Evolutionary conservation across 1,140 invertebrate genomes (phyloP).

Genomic region (Acarapis woodi): DNA sequence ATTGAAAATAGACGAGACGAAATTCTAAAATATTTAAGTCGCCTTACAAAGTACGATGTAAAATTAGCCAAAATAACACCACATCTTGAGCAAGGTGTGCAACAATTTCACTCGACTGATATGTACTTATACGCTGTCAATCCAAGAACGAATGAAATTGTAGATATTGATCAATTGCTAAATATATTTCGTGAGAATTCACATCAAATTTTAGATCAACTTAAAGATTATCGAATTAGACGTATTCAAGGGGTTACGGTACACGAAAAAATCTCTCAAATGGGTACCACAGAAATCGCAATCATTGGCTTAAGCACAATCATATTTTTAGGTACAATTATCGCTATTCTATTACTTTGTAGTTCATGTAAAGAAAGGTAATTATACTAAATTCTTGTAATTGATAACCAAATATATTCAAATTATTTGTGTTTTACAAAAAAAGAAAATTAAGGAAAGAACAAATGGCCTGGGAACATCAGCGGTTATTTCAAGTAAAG

Average conservation of each 20-base stretch:
- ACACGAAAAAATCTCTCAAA: constrained; percentile 21
- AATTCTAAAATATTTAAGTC: constrained; percentile 32
- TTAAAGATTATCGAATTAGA: constrained; percentile 25
- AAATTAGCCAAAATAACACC: constrained; percentile 42
- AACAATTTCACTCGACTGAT: constrained; percentile 33
- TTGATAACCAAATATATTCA: neutral
- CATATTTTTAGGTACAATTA: constrained; percentile 41
- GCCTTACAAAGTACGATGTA: constrained; percentile 40
- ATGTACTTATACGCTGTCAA: constrained; percentile 54
- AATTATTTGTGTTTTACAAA: neutral
- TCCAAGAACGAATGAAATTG: constrained; percentile 39
- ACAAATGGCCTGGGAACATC: constrained; percentile 15
- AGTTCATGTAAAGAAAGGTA: constrained; percentile 15
- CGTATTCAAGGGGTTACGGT: constrained; percentile 16
- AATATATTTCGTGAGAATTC: constrained; percentile 26
- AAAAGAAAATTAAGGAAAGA: constrained; percentile 13
- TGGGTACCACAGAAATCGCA: constrained; percentile 43
- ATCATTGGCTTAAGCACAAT: constrained; percentile 41
- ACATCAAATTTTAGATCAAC: constrained; percentile 25
- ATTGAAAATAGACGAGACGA: constrained; percentile 35
- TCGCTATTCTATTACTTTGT: constrained; percentile 25
- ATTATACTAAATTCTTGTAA: neutral
- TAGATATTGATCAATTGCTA: constrained; percentile 43
- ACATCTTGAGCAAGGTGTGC: constrained; percentile 26
- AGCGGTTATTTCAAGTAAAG: constrained; percentile 14